These are phyloP conservation scores for Calvadosia cruxmelitensis DNA, from an alignment of 30 jellyfish, hydroid and myxozoan genomes.

Conservation along the genomic window DNA sequence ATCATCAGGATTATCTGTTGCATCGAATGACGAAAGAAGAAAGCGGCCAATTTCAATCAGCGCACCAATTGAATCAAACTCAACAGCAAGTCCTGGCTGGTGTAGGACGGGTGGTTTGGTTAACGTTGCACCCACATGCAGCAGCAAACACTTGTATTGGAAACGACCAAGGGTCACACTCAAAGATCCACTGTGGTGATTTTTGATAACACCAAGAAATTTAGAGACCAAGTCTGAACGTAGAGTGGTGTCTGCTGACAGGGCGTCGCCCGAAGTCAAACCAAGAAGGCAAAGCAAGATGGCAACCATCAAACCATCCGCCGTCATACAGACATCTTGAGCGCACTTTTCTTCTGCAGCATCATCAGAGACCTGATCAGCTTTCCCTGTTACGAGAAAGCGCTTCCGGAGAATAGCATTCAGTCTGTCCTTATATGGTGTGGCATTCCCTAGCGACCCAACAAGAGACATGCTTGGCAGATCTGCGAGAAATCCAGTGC, in stretches of 20 bases:
- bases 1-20: neutral
- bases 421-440: neutral
- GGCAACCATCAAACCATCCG: neutral
- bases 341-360: neutral
- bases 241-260: neutral
- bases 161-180: neutral
- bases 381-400: neutral
- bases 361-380: too few relatives aligned
- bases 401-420: neutral
- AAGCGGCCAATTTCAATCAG: neutral
- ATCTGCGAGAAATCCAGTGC: neutral
- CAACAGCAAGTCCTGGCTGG: neutral
- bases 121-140: neutral
- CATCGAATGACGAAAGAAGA: neutral
- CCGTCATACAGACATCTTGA: neutral
- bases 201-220: neutral
- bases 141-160: neutral
- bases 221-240: neutral
- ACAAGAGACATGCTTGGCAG: neutral
- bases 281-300: neutral
- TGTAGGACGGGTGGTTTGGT: neutral
- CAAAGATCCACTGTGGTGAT: neutral
- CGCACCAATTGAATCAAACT: neutral
- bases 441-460: neutral
- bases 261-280: neutral